phyloP scores from a whole-genome alignment of 2,888 invertebrate genomes.

The Trachelus stipa region DNA sequence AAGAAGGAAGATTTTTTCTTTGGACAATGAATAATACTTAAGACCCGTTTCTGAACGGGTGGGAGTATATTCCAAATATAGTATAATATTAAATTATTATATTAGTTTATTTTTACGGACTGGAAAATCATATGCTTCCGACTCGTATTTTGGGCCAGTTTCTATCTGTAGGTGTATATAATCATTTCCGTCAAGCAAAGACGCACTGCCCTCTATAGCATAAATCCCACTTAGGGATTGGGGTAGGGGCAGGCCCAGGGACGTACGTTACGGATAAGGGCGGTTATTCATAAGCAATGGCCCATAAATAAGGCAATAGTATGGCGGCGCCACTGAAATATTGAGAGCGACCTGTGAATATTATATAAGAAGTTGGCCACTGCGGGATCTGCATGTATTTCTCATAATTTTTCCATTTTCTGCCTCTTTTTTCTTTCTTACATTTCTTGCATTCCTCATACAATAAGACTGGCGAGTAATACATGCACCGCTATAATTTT shows the following conservation, averaged over 20 bases:
- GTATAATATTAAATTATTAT: not conserved
- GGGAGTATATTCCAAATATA: not conserved
- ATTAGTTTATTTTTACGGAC: not conserved
- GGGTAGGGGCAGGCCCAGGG: slow-evolving; percentile 14
- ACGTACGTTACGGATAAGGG: slow-evolving; percentile 33
- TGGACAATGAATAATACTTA: not conserved
- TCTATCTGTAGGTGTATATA: not conserved
- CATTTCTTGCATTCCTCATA: not conserved
- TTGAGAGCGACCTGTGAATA: slow-evolving; percentile 55
- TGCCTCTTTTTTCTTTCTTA: not conserved
- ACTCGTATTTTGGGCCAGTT: not conserved
- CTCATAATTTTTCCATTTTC: not conserved
- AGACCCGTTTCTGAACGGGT: not conserved
- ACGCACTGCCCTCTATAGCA: slow-evolving; percentile 7
- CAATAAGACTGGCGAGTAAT: not conserved
- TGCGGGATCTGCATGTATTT: not conserved
- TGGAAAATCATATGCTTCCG: not conserved
- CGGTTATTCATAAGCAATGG: slow-evolving; percentile 64
- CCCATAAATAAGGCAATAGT: slow-evolving; percentile 61
- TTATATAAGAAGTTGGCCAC: slow-evolving; percentile 32
- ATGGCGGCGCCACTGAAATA: slow-evolving; percentile 55
- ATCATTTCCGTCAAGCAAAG: not conserved
- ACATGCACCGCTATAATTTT: not conserved
- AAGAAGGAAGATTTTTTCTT: not conserved
- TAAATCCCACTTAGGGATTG: slow-evolving; percentile 52